Evolutionary conservation across 2,113 vertebrate species (phyloP).

Genomic region (Haemorhous mexicanus): DNA sequence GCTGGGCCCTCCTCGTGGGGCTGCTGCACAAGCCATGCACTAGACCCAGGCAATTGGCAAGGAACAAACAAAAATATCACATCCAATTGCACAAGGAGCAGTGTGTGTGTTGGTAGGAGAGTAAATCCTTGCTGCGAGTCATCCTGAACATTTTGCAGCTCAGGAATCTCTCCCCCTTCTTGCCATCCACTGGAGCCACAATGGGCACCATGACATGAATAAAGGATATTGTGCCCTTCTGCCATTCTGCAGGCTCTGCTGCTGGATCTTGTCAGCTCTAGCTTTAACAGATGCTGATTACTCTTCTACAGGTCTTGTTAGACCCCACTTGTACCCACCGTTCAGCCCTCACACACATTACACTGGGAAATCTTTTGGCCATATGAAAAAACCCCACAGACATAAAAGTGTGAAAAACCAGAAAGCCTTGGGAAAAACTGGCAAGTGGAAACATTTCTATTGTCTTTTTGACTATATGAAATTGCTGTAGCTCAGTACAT

Average conservation of each 20-base stretch:
- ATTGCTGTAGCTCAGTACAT: neutral
- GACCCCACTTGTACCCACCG: neutral
- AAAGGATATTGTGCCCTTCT: neutral
- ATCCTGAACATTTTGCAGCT: neutral
- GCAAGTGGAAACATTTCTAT: neutral
- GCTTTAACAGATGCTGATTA: neutral
- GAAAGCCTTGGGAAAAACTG: neutral
- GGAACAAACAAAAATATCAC: neutral
- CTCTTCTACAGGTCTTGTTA: neutral
- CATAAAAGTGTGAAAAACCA: neutral
- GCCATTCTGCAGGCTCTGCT: neutral
- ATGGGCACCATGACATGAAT: neutral
- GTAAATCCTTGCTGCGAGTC: neutral
- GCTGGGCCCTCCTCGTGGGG: fast-evolving
- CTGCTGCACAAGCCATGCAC: neutral
- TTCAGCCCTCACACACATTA: neutral
- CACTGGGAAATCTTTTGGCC: neutral
- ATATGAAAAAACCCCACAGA: neutral
- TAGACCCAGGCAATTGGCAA: neutral
- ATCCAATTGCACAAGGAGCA: neutral
- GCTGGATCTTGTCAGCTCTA: neutral
- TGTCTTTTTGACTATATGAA: neutral
- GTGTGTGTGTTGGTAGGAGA: fast-evolving
- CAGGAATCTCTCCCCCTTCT: neutral
- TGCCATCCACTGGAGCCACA: neutral